Base-by-base conservation (phyloP, 2,797 vertebrate genomes). In the Clarias pachynema region DNA sequence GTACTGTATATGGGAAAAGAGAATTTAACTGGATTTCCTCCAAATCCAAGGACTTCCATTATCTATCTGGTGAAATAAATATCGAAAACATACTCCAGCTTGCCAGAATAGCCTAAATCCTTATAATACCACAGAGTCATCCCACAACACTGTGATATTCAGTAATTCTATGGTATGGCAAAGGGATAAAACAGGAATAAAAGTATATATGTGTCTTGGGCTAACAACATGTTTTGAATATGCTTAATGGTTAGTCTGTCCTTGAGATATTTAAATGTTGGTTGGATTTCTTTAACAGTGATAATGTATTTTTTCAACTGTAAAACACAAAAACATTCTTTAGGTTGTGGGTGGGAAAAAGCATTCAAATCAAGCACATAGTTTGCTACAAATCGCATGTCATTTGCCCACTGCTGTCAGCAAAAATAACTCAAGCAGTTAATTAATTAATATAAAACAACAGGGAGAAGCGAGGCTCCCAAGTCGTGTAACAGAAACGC, bases 41-140 rank as follows among this genome's bases (percentile, higher is more conserved):
- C n/a, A 82, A 77, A 86, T 70, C 79, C 72, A 63, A 49, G 75
- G 49, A 69, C 60, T 34, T 62, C 63, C 26, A 14, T 79, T 63
- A 56, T 49, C 74, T 59, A 83, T 56, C 65, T 8, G 18, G 65
- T 86, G 74, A 70, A 83, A 86, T 60, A 69, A 63, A 79, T 53
- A 14, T 53, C 63, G 24, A n/a, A 44, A 49, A 82, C 79, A 82
- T 60, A 53, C 44, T 75, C n/a, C 40, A 56, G 70, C 79, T 85
- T 75, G 84, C 24, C 80, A 78, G 80, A 74, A 82, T 53, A 53
- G 60, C 26, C 72, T 74, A 69, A 78, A 77, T 86, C 85, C 63
- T 56, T 75, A 82, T 60, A 86, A 82, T n/a, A 44, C 73, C 53
- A 83, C 10, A 29, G 66, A 49, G 66, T 63, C 40, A 9, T 79